These are phyloP conservation scores for Diadromus collaris DNA, from an alignment of 2,888 invertebrate species.

Conservation along the genomic window DNA sequence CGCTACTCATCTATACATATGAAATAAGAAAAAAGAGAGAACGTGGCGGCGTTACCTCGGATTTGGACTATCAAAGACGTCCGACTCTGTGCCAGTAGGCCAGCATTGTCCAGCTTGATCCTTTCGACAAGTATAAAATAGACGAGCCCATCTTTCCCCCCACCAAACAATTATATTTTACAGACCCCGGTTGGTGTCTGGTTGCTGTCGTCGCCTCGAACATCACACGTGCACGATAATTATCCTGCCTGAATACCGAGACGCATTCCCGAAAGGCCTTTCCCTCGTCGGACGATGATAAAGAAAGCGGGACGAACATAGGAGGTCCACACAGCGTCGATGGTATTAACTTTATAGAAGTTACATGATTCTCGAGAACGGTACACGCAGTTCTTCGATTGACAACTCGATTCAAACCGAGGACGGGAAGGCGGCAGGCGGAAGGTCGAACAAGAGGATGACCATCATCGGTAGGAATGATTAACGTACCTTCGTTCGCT, in stretches of 20 bases:
- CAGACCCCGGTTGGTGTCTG: not conserved
- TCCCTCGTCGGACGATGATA: slow-evolving; percentile 10
- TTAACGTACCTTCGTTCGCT: slow-evolving; percentile 5
- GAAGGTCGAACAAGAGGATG: slow-evolving; percentile 21
- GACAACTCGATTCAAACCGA: slow-evolving; percentile 38
- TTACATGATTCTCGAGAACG: slow-evolving; percentile 13
- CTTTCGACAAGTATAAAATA: slow-evolving; percentile 19
- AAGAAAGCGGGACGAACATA: slow-evolving; percentile 9
- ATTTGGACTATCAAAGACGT: slow-evolving; percentile 32
- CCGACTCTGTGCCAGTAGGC: slow-evolving; percentile 18
- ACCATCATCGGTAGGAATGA: slow-evolving; percentile 7
- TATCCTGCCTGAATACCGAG: slow-evolving; percentile 18
- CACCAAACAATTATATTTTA: slow-evolving; percentile 9
- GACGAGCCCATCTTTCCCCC: slow-evolving; percentile 6
- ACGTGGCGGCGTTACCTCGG: slow-evolving; percentile 1
- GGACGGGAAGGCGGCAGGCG: slow-evolving; percentile 10
- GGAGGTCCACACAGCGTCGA: not conserved
- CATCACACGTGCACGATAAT: slow-evolving; percentile 39
- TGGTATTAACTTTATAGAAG: slow-evolving; percentile 20
- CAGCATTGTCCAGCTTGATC: slow-evolving; percentile 35
- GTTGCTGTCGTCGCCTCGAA: slow-evolving; percentile 43
- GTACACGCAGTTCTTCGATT: slow-evolving; percentile 23
- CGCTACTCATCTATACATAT: not conserved
- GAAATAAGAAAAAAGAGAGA: slow-evolving; percentile 20
- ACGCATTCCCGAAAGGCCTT: slow-evolving; percentile 32